These are phyloP conservation scores for Callorhinus ursinus DNA, from an alignment of 2,113 vertebrate genomes.

Conservation along the genomic window DNA sequence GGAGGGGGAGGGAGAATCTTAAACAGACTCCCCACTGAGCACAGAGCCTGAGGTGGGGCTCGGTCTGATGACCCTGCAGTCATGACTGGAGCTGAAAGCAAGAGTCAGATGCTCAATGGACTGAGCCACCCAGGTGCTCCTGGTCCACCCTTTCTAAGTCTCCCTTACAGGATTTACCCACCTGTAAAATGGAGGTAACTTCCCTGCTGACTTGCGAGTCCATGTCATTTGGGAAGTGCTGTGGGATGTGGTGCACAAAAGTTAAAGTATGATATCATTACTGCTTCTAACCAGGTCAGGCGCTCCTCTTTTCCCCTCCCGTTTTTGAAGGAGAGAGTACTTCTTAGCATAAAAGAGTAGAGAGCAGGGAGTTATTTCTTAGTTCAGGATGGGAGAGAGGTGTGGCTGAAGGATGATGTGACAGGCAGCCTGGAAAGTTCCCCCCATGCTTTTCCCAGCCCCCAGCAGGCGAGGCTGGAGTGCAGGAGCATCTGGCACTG, in stretches of 20 bases:
- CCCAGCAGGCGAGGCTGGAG: accelerated
- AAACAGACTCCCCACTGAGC: not conserved
- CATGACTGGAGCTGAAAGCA: not conserved
- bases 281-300: not conserved
- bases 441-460: accelerated
- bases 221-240: not conserved
- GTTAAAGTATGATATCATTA: accelerated
- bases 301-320: not conserved
- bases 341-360: not conserved
- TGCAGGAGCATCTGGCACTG: too few relatives aligned
- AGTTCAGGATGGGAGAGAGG: not conserved
- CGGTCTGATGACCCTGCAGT: not conserved
- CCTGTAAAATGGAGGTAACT: not conserved
- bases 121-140: not conserved
- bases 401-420: not conserved
- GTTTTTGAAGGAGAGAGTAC: not conserved
- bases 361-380: too few relatives aligned
- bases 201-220: accelerated
- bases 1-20: not conserved
- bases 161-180: not conserved
- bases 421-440: not conserved
- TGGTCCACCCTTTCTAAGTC: not conserved
- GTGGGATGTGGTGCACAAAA: not conserved
- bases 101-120: not conserved
- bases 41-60: not conserved